Percentiles rank a stretch among this genome's conserved stretches.
phyloP scores from a whole-genome alignment of 2,797 vertebrate species.

The Calcarius lapponicus region DNA sequence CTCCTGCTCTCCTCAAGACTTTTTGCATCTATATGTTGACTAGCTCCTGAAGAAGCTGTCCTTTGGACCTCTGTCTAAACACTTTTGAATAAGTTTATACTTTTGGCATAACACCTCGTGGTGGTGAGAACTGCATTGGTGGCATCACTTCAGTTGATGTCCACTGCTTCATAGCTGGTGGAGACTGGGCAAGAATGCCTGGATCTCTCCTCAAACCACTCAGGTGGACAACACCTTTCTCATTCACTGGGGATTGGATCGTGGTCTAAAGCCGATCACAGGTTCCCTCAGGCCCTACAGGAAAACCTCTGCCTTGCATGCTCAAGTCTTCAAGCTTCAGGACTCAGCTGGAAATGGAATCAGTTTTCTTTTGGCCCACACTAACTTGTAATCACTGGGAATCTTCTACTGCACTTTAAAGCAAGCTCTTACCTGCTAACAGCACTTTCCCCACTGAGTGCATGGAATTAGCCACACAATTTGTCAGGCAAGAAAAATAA shows the following conservation, averaged over 20 bases:
- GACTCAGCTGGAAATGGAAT: not conserved
- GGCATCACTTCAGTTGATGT: not conserved
- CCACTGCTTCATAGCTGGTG: not conserved
- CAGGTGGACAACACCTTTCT: not conserved
- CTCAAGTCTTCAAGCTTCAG: not conserved
- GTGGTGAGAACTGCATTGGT: not conserved
- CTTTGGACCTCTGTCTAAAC: not conserved
- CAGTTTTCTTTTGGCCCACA: not conserved
- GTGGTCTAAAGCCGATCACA: not conserved
- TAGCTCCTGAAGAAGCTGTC: not conserved
- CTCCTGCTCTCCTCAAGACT: not conserved
- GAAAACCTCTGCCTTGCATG: not conserved
- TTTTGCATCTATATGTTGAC: not conserved
- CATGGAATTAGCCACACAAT: not conserved
- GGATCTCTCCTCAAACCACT: not conserved
- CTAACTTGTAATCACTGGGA: not conserved
- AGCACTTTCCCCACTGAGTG: not conserved
- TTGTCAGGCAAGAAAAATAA: not conserved
- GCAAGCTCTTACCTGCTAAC: not conserved
- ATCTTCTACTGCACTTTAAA: not conserved
- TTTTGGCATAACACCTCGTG: rapidly evolving
- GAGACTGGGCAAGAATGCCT: not conserved
- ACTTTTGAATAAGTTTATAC: not conserved
- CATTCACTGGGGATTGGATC: not conserved
- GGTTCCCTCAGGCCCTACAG: not conserved